Conservation (phyloP, 2,888 invertebrate genomes). For the Cactoblastis cactorum region DNA sequence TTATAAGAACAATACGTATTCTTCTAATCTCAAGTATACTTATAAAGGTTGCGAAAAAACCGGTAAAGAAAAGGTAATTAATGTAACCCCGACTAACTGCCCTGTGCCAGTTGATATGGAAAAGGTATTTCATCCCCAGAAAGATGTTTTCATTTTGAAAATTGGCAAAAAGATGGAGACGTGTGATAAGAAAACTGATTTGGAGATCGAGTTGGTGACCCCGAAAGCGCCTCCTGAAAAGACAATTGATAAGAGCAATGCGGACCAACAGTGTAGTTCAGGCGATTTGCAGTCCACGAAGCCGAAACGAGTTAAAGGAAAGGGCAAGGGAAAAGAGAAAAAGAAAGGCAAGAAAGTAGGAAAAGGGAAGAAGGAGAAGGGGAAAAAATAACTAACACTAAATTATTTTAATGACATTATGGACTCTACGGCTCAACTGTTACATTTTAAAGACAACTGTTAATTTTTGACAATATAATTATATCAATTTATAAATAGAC, state of each 20-base stretch:
- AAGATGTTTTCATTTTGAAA: conserved; percentile 70
- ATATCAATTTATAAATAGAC: too few relatives aligned
- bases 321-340: conserved; percentile 24
- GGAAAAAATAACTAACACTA: conserved; percentile 29
- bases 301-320: conserved; percentile 27
- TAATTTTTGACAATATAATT: too few relatives aligned
- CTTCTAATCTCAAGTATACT: conserved; percentile 60
- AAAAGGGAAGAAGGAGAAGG: conserved; percentile 28
- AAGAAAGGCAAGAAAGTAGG: conserved; percentile 29
- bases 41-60: conserved; percentile 45
- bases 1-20: conserved; percentile 44
- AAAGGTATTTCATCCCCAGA: conserved; percentile 54
- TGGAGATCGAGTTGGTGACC: conserved; percentile 69
- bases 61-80: conserved; percentile 50
- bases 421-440: too few relatives aligned
- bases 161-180: conserved; percentile 71
- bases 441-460: too few relatives aligned
- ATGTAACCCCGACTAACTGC: conserved; percentile 64
- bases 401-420: too few relatives aligned
- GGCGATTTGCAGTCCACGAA: conserved; percentile 26
- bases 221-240: conserved; percentile 53
- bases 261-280: conserved; percentile 49
- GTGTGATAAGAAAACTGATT: conserved; percentile 66
- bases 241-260: conserved; percentile 33
- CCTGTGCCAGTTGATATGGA: conserved; percentile 61